phyloP scores from a whole-genome alignment of 2,797 vertebrate species.

The Coccyzus lansbergi region DNA sequence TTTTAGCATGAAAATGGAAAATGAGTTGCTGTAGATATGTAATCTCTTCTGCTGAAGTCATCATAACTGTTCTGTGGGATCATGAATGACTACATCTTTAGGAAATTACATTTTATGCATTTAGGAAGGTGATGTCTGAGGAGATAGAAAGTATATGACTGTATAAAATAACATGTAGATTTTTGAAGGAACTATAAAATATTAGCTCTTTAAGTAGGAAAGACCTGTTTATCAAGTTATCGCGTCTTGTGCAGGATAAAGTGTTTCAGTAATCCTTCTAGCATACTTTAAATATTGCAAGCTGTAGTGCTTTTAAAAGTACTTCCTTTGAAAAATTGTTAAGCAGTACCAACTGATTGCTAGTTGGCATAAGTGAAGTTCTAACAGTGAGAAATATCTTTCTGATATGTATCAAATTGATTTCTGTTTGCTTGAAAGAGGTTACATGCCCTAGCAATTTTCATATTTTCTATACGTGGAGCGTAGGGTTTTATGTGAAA shows the following conservation, averaged over 20 bases:
- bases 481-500: slow-evolving; percentile 70
- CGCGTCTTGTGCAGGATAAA: slow-evolving; percentile 9
- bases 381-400: slow-evolving; percentile 65
- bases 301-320: slow-evolving; percentile 28
- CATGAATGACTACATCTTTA: slow-evolving; percentile 56
- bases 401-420: slow-evolving; percentile 68
- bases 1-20: slow-evolving; percentile 64
- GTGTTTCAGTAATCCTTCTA: slow-evolving; percentile 24
- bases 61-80: slow-evolving; percentile 61
- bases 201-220: slow-evolving; percentile 54
- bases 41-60: slow-evolving; percentile 71
- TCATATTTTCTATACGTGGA: slow-evolving; percentile 85
- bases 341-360: neutral
- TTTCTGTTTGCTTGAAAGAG: slow-evolving; percentile 78
- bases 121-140: slow-evolving; percentile 48
- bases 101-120: slow-evolving; percentile 58
- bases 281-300: slow-evolving; percentile 52
- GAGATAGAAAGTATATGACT: slow-evolving; percentile 49
- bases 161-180: slow-evolving; percentile 66
- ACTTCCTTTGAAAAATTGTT: slow-evolving; percentile 62
- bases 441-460: slow-evolving; percentile 87
- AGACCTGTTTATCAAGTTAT: slow-evolving; percentile 40
- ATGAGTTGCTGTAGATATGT: slow-evolving; percentile 51
- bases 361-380: slow-evolving; percentile 66
- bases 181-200: slow-evolving; percentile 57